A percentile compares a stretch with the other conserved stretches of the same genome.
Conservation (phyloP, 2,113 vertebrate genomes). For the Hassar affinis region DNA sequence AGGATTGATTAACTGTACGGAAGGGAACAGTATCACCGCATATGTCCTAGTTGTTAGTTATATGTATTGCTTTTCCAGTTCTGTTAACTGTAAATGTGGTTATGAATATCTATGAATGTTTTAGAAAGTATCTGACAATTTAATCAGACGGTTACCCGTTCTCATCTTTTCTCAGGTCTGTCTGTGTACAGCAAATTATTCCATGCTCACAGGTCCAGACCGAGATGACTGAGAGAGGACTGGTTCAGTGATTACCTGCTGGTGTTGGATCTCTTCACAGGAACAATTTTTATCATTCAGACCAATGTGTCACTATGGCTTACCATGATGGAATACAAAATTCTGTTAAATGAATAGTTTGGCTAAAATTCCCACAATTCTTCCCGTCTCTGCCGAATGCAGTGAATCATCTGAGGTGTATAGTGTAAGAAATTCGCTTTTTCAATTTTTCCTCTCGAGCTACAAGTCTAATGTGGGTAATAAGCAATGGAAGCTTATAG, state of each 20-base stretch:
- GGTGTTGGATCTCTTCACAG: not conserved
- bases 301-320: not conserved
- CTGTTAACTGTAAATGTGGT: not conserved
- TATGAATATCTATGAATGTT: not conserved
- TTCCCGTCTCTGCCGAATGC: not conserved
- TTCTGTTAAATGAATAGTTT: constrained; percentile 19
- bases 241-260: constrained; percentile 1
- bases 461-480: constrained; percentile 15
- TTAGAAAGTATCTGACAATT: not conserved
- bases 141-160: constrained; percentile 25
- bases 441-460: constrained; percentile 24
- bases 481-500: not conserved
- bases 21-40: not conserved
- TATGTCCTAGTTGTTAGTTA: not conserved
- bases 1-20: not conserved
- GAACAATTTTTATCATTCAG: not conserved
- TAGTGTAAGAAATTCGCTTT: constrained; percentile 2
- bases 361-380: constrained; percentile 3
- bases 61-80: not conserved
- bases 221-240: constrained; percentile 66
- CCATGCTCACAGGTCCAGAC: constrained; percentile 58
- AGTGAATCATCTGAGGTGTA: constrained; percentile 17
- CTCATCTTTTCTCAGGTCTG: constrained; percentile 61
- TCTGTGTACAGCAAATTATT: constrained; percentile 65
- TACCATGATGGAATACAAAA: not conserved